Evolutionary conservation across 2,797 vertebrate species (phyloP).

Genomic region (Sarcophilus harrisii): DNA sequence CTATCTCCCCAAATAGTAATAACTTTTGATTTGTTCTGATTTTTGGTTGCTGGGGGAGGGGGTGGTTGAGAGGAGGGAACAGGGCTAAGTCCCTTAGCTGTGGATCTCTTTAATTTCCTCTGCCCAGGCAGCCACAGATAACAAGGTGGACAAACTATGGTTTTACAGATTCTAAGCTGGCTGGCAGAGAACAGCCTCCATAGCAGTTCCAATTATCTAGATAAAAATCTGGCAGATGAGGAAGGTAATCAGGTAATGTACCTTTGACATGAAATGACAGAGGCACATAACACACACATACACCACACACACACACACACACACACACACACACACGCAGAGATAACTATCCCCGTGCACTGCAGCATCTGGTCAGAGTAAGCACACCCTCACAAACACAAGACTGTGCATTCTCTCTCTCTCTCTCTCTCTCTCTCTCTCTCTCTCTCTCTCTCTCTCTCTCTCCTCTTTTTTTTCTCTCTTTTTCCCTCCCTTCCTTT

Average conservation of each 20-base stretch:
- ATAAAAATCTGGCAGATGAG: slow-evolving; percentile 78
- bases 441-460: neutral
- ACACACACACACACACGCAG: slow-evolving; percentile 59
- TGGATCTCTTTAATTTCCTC: slow-evolving; percentile 63
- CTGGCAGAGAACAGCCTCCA: slow-evolving; percentile 75
- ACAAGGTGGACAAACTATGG: slow-evolving; percentile 74
- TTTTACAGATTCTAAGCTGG: slow-evolving; percentile 69
- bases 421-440: slow-evolving; percentile 53
- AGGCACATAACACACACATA: slow-evolving; percentile 64
- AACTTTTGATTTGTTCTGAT: slow-evolving; percentile 64
- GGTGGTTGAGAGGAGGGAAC: slow-evolving; percentile 24
- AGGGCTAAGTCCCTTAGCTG: slow-evolving; percentile 23
- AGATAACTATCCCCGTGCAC: slow-evolving; percentile 76
- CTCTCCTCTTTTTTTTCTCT: slow-evolving; percentile 21
- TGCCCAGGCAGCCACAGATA: slow-evolving; percentile 71
- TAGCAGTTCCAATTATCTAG: slow-evolving; percentile 78
- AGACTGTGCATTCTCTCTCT: slow-evolving; percentile 74
- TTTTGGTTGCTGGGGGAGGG: slow-evolving; percentile 9
- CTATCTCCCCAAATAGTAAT: slow-evolving; percentile 30
- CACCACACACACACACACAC: slow-evolving; percentile 61
- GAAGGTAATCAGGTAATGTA: slow-evolving; percentile 81
- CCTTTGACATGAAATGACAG: slow-evolving; percentile 77
- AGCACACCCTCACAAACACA: slow-evolving; percentile 68
- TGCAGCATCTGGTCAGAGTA: slow-evolving; percentile 80
- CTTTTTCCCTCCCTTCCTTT: slow-evolving; percentile 60